Evolutionary conservation across 2,113 vertebrate genomes (phyloP), one percentile per base, ranked within the genome.

Genomic region (Dasyprocta punctata): DNA sequence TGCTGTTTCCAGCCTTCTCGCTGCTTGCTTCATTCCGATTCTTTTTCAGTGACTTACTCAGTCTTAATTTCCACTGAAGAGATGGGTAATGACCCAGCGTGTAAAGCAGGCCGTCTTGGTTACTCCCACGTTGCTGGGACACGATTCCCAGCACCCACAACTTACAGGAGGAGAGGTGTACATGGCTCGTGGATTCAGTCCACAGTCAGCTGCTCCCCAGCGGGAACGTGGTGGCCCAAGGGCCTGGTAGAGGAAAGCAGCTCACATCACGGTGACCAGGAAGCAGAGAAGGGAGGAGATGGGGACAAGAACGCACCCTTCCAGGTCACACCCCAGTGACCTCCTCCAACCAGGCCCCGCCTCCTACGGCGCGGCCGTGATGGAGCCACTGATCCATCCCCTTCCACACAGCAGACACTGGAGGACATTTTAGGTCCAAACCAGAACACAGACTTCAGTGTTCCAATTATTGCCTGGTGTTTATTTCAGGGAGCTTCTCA

Each of bases 401-500:
- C 44, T 47, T 77, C 73, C 44, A 13, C 41, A 77, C 30, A 54
- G 16, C 11, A 47, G 73, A 9, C 41, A 7, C 13, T 26, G 10
- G 73, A 11, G 73, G n/a, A 22, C 77, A 11, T 47, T 52, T 52
- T 54, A 80, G 41, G 20, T 80, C 77, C 77, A 80, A 30, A 80
- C 49, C 33, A 54, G 28, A 14, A 20, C 44, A 49, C 2, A 60
- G 5, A 41, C 49, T 67, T 60, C 56, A 52, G 14, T 38, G 7
- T 86, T 71, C 60, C 80, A 0, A 0, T 82, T 67, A 2, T 83
- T 19, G 49, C 54, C 13, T 83, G 80, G 3, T 61, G 0, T 97
- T 73, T 93, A 1, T 96, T 98, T 71, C 98, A 99, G 99, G 98
- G 99, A 99, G 20, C 98, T 99, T 44, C 98, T 99, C 87, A 99